A percentile compares a stretch with the other conserved stretches of the same genome.
These are phyloP conservation scores for Calonectris borealis DNA, from an alignment of 2,113 vertebrate species.

Conservation along the genomic window DNA sequence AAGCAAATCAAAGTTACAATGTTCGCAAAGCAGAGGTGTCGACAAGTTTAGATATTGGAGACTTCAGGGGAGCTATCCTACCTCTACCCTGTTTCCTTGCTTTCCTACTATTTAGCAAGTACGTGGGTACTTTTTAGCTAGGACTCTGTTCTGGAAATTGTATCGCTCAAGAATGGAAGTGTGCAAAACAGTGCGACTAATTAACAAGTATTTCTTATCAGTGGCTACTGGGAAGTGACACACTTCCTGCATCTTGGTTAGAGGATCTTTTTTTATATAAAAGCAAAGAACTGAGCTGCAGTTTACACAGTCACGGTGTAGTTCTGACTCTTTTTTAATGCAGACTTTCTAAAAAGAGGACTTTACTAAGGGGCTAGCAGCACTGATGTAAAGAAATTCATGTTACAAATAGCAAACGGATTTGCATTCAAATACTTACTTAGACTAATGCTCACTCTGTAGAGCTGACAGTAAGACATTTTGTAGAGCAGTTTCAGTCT, in stretches of 20 bases:
- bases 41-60: background rate
- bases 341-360: background rate
- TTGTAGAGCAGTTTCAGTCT: background rate
- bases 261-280: background rate
- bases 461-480: background rate
- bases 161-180: background rate
- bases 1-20: background rate
- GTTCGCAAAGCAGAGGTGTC: background rate
- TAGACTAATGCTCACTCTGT: background rate
- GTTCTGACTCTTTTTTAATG: background rate
- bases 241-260: conserved; percentile 13
- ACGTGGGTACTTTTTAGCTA: background rate
- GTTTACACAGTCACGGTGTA: background rate
- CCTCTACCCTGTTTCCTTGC: too few relatives aligned
- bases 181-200: background rate
- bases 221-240: conserved; percentile 27
- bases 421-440: background rate
- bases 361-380: background rate
- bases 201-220: conserved; percentile 15
- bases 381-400: background rate
- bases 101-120: background rate
- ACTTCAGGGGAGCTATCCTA: background rate
- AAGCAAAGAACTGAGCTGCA: background rate
- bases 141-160: background rate
- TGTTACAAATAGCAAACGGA: background rate